phyloP scores from a whole-genome alignment of 1,140 invertebrate species.

The Leptinotarsa defecta region DNA sequence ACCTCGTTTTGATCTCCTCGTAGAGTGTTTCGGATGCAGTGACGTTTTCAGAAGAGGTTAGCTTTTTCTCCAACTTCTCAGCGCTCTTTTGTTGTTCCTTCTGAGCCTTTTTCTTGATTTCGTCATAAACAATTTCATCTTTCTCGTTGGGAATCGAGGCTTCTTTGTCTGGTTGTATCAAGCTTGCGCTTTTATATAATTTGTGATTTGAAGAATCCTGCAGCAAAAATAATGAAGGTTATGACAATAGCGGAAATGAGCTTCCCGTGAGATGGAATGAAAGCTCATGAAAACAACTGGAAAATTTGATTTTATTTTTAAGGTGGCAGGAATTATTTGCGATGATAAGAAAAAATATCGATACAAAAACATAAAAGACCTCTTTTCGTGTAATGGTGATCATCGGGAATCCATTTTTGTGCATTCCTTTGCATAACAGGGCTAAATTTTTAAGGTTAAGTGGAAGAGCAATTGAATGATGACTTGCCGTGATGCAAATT shows the following conservation, averaged over 20 bases:
- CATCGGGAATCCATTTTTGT: no score
- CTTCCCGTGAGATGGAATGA: no score
- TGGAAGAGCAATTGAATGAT: no score
- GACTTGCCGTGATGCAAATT: no score
- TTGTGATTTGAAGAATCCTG: slow-evolving; percentile 33
- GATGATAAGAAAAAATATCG: no score
- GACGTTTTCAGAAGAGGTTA: not conserved
- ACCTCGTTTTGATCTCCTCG: not conserved
- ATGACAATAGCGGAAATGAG: not conserved
- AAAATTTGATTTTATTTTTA: no score
- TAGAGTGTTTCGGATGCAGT: not conserved
- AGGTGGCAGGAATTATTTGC: no score
- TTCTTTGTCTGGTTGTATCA: slow-evolving; percentile 34
- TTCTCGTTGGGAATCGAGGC: slow-evolving; percentile 44
- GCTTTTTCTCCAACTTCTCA: not conserved
- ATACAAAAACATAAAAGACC: no score
- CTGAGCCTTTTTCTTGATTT: slow-evolving; percentile 34
- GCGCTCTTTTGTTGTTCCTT: not conserved
- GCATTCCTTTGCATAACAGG: no score
- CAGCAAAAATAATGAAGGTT: slow-evolving; percentile 34
- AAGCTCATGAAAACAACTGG: no score
- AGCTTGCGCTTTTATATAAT: slow-evolving; percentile 41
- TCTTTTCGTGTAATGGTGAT: no score
- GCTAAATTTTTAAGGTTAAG: no score
- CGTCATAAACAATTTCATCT: slow-evolving; percentile 51